Evolutionary conservation across 1,140 invertebrate species (phyloP).

Genomic region (Pissodes strobi): DNA sequence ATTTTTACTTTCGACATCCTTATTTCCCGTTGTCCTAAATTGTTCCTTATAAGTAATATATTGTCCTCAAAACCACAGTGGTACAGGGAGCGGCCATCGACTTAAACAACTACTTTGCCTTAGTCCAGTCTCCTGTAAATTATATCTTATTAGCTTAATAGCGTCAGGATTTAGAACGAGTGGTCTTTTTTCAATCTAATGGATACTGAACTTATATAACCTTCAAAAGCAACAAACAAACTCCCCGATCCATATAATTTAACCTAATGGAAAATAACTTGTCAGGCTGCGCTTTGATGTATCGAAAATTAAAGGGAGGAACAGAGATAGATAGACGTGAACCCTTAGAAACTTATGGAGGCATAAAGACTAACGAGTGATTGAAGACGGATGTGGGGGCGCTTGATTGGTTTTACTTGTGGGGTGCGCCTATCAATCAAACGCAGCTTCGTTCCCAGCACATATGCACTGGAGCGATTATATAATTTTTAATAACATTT

Average conservation of each 20-base stretch:
- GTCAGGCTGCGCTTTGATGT: constrained; percentile 29
- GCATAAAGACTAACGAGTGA: constrained; percentile 29
- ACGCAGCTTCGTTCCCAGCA: constrained; percentile 13
- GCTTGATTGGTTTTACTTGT: constrained; percentile 39
- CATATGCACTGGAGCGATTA: constrained; percentile 12
- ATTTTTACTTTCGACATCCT: no score
- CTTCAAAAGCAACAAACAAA: constrained; percentile 7
- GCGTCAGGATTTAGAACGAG: no score
- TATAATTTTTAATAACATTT: no score
- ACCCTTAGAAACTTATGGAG: constrained; percentile 24
- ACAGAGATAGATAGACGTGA: constrained; percentile 24
- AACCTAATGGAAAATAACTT: constrained; percentile 32
- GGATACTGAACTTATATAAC: not conserved
- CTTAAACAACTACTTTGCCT: no score
- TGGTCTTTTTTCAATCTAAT: no score
- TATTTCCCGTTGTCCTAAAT: no score
- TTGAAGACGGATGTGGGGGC: constrained; percentile 30
- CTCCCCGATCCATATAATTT: constrained; percentile 14
- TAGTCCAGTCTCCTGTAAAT: no score
- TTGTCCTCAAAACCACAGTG: no score
- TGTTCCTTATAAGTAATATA: no score
- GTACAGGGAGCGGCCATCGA: no score
- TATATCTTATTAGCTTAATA: no score
- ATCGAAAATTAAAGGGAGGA: constrained; percentile 26
- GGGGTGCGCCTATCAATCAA: constrained; percentile 36